These are phyloP conservation scores for Trissolcus brochymenae DNA, from an alignment of 2,888 invertebrate genomes.

Conservation along the genomic window DNA sequence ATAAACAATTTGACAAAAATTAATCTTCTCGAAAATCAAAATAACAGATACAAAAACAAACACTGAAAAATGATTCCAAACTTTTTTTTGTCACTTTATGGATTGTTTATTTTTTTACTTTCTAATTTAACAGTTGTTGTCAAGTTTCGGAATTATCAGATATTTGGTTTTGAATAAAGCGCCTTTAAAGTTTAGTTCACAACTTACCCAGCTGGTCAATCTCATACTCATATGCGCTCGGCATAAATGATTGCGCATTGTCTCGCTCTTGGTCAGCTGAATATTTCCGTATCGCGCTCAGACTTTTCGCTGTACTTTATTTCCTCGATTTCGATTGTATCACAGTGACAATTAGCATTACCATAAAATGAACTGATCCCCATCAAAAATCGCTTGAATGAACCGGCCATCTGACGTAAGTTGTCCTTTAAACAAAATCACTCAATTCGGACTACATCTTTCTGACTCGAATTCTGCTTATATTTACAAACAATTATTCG, in stretches of 20 bases:
- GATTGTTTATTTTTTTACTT: no score
- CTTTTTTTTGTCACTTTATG: no score
- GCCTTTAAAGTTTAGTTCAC: not conserved
- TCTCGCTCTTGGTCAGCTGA: slow-evolving; percentile 32
- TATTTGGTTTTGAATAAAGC: not conserved
- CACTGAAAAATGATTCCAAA: no score
- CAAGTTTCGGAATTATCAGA: no score
- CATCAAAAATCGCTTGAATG: not conserved
- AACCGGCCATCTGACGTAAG: slow-evolving; percentile 27
- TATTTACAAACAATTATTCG: slow-evolving; percentile 50
- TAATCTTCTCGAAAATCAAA: no score
- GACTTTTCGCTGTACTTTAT: slow-evolving; percentile 3
- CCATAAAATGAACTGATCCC: slow-evolving; percentile 9
- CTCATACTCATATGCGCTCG: slow-evolving; percentile 1
- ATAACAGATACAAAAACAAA: no score
- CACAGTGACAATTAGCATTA: slow-evolving; percentile 8
- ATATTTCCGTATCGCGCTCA: slow-evolving; percentile 13
- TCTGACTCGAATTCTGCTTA: slow-evolving; percentile 1
- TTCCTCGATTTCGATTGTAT: not conserved
- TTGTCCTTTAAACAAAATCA: not conserved
- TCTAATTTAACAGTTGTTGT: no score
- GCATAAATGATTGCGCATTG: slow-evolving; percentile 40
- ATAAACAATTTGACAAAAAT: no score
- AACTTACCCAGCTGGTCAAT: not conserved
- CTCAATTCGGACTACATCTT: not conserved